Evolutionary conservation across 2,797 vertebrate genomes (phyloP).

Genomic region (Characodon lateralis): DNA sequence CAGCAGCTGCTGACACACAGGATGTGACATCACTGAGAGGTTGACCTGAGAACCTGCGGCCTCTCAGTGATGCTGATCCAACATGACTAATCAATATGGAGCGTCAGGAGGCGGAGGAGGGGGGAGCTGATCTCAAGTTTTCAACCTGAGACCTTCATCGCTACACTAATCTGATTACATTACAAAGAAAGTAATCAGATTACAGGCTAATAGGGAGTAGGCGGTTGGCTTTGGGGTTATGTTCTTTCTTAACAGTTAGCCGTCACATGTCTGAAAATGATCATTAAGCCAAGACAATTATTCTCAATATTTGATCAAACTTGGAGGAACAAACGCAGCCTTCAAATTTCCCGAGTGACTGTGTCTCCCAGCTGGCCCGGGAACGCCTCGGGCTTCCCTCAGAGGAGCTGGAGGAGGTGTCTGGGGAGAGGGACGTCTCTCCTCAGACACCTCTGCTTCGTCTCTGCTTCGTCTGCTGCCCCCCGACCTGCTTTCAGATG

Average conservation of each 20-base stretch:
- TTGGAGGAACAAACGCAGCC: not conserved
- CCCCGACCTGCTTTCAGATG: no score
- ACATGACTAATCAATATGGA: constrained; percentile 34
- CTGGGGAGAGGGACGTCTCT: no score
- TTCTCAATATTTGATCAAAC: no score
- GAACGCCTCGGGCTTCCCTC: no score
- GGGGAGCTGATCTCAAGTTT: constrained; percentile 86
- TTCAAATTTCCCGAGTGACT: no score
- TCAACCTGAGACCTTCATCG: constrained; percentile 87
- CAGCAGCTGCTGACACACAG: constrained; percentile 79
- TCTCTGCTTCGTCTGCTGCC: no score
- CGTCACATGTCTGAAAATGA: not conserved
- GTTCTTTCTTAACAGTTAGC: no score
- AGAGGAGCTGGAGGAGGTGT: no score
- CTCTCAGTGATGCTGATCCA: constrained; percentile 15
- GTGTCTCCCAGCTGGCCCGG: no score
- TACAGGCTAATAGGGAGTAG: not conserved
- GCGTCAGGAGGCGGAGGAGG: constrained; percentile 22
- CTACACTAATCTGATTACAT: not conserved
- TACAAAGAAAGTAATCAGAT: not conserved
- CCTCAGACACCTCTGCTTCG: no score
- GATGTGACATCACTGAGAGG: constrained; percentile 73
- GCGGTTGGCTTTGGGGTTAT: no score
- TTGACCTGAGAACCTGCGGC: constrained; percentile 61
- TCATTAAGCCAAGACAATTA: no score